Percentiles rank a stretch among this genome's conserved stretches.
These are phyloP conservation scores for Corythaeola cristata DNA, from an alignment of 2,113 vertebrate genomes.

Conservation along the genomic window DNA sequence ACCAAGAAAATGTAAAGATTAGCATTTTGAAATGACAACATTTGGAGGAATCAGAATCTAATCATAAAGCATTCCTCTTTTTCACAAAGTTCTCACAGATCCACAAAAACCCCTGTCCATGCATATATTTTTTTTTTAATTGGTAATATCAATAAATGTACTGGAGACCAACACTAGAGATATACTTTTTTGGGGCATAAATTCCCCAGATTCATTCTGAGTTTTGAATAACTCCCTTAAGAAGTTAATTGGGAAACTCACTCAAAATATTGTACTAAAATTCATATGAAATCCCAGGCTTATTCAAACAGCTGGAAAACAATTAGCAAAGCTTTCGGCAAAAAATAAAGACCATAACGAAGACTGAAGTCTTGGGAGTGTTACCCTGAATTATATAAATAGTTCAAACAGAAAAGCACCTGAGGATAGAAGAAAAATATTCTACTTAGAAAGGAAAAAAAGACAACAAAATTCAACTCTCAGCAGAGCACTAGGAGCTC, in stretches of 20 bases:
- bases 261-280: neutral
- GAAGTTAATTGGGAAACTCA: neutral
- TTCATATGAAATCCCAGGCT: neutral
- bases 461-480: neutral
- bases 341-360: neutral
- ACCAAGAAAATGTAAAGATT: neutral
- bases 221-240: neutral
- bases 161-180: neutral
- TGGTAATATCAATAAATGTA: neutral
- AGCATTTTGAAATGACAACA: neutral
- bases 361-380: neutral
- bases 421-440: neutral
- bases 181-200: neutral
- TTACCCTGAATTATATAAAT: neutral
- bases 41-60: neutral
- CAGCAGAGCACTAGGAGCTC: neutral
- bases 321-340: neutral
- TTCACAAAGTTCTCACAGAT: neutral
- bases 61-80: neutral
- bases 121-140: neutral
- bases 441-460: neutral
- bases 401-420: constrained; percentile 17
- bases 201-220: neutral
- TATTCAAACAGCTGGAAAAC: constrained; percentile 23
- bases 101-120: neutral